Evolutionary conservation across 2,888 invertebrate genomes (phyloP), one percentile per base, ranked within the genome.

Genomic region (Andricus curvator): DNA sequence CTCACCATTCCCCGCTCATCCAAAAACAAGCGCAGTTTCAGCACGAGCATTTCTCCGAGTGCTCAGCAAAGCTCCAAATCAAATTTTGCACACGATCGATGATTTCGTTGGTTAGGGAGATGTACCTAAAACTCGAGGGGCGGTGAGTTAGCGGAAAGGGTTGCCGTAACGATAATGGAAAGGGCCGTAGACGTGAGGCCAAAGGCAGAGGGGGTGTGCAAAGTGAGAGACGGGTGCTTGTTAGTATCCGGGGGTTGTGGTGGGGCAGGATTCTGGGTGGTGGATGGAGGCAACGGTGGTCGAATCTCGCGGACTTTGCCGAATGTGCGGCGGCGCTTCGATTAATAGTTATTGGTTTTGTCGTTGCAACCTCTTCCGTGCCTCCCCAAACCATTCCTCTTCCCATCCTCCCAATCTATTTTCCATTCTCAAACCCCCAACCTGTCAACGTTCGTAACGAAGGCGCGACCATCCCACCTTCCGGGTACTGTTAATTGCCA

Each of bases 261-360:
- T 37, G 78, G 77, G 33, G 48, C 67, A 60, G 79, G 29, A n/a
- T 60, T 51, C 25, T 76, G 80, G 80, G 64, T 64, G 44, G 77
- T n/a, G 78, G 67, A 33, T 37, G 62, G 66, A 65, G 41, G 56
- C 77, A 44, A 29, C 60, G 80, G 64, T 78, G 78, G 74, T 79
- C 77, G 84, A 81, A 84, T 86, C 85, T 83, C 86, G 86, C 83
- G 84, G 87, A 89, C 89, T 90, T 89, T 89, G 88, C 87, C 87
- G 88, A 90, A 91, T 90, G 90, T 90, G 91, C 89, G 90, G 90
- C 86, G 85, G 82, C 83, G 83, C 85, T 86, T 88, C 89, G 89
- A 91, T 91, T 91, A 90, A 91, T 91, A 91, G 91, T 90, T 89
- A 90, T 90, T 88, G 90, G 90, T 89, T 90, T 87, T 88, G 88